Evolutionary conservation across 1,140 invertebrate genomes (phyloP).

Genomic region (Calliopsis andreniformis): DNA sequence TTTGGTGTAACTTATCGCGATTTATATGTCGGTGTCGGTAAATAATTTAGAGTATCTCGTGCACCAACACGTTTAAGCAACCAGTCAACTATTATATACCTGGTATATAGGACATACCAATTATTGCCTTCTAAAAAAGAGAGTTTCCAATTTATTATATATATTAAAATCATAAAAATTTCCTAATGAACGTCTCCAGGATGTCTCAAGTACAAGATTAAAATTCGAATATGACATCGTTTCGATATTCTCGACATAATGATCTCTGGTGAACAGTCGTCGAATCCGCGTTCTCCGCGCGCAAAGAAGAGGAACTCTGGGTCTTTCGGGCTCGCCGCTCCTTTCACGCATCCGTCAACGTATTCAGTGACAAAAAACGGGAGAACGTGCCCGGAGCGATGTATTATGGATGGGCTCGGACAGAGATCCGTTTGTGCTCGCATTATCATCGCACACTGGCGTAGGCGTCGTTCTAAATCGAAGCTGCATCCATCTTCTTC

Average conservation of each 20-base stretch:
- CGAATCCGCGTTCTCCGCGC: neutral
- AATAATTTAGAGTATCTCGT: no score
- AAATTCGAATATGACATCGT: neutral
- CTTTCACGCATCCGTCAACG: slow-evolving; percentile 59
- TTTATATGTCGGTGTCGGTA: neutral
- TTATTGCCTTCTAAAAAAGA: no score
- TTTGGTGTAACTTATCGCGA: neutral
- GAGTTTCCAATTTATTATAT: no score
- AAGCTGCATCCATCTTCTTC: slow-evolving; percentile 8
- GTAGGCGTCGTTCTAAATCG: slow-evolving; percentile 31
- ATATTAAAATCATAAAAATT: no score
- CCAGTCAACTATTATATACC: no score
- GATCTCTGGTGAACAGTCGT: neutral
- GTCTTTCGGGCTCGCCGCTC: slow-evolving; percentile 23
- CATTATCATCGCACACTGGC: slow-evolving; percentile 60
- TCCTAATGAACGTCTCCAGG: no score
- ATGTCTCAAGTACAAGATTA: neutral
- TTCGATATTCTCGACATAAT: neutral
- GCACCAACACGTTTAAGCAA: neutral
- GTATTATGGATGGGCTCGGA: slow-evolving; percentile 65
- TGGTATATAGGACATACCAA: no score
- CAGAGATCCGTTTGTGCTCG: slow-evolving; percentile 73
- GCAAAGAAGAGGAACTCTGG: neutral
- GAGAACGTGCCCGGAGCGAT: slow-evolving; percentile 52
- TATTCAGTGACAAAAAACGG: slow-evolving; percentile 69